Conservation (phyloP, 2,113 vertebrate species). For the Aphelocoma coerulescens region DNA sequence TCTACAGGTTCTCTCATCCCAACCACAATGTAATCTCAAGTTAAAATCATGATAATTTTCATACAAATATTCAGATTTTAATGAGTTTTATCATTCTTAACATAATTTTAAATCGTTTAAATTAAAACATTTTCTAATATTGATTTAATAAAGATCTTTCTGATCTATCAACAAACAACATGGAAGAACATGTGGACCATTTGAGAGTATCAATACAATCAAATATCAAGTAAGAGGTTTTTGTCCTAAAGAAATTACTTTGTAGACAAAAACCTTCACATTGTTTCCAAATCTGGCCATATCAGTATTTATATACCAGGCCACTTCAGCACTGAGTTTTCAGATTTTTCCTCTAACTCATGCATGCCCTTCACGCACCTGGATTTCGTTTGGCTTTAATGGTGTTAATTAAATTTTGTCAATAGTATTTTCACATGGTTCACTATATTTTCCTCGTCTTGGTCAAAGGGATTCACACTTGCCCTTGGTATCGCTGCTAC, state of each 20-base stretch:
- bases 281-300: not conserved
- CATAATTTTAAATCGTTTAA: not conserved
- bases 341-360: not conserved
- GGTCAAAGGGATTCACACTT: not conserved
- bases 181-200: not conserved
- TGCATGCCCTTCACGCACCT: not conserved
- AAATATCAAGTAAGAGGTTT: not conserved
- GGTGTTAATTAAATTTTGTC: not conserved
- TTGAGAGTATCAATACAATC: not conserved
- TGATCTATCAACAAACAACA: not conserved
- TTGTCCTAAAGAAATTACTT: not conserved
- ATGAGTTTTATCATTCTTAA: not conserved
- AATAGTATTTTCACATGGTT: not conserved
- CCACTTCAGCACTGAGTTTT: not conserved
- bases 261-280: not conserved
- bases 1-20: not conserved
- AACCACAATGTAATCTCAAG: not conserved
- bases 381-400: not conserved
- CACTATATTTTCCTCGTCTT: not conserved
- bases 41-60: not conserved
- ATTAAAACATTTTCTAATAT: not conserved
- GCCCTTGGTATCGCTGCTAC: not conserved
- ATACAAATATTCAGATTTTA: not conserved
- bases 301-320: not conserved
- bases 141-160: not conserved